These are phyloP conservation scores for Neodontobutis hainanensis DNA, from an alignment of 2,113 vertebrate genomes.

Conservation along the genomic window DNA sequence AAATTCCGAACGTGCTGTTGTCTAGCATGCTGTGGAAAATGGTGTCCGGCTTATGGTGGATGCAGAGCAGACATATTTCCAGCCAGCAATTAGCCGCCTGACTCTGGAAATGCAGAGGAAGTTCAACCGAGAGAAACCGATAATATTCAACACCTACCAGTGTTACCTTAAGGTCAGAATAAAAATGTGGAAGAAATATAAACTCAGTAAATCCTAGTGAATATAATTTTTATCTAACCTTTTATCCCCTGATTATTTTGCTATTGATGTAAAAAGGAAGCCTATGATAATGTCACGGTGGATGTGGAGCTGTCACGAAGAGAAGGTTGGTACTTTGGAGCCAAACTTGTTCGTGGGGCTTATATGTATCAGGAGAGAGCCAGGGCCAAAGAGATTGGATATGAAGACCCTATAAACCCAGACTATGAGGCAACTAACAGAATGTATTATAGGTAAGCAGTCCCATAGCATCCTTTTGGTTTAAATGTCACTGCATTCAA, in stretches of 20 bases:
- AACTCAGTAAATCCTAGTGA: not conserved
- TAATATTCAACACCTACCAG: conserved; percentile 94
- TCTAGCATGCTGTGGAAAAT: conserved; percentile 82
- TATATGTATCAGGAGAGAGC: conserved; percentile 94
- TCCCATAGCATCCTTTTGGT: not conserved
- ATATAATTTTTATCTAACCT: not conserved
- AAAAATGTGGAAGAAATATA: not conserved
- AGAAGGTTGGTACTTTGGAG: conserved; percentile 90
- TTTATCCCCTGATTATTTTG: not conserved
- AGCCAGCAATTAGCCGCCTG: conserved; percentile 91
- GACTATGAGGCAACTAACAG: conserved; percentile 87
- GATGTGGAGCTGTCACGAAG: conserved; percentile 87
- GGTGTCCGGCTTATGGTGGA: conserved; percentile 94
- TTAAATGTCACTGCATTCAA: not conserved
- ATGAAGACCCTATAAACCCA: conserved; percentile 90
- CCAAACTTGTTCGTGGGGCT: conserved; percentile 93
- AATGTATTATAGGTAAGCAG: conserved; percentile 85
- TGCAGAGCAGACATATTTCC: conserved; percentile 95
- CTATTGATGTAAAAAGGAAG: conserved; percentile 77
- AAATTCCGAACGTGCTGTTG: not conserved
- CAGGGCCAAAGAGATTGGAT: conserved; percentile 84
- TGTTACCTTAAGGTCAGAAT: conserved; percentile 90
- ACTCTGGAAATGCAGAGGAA: conserved; percentile 88
- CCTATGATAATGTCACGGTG: conserved; percentile 86
- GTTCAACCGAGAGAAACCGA: conserved; percentile 84